Base-by-base conservation (phyloP, 2,888 invertebrate genomes). In the Leucoptera coffeella region DNA sequence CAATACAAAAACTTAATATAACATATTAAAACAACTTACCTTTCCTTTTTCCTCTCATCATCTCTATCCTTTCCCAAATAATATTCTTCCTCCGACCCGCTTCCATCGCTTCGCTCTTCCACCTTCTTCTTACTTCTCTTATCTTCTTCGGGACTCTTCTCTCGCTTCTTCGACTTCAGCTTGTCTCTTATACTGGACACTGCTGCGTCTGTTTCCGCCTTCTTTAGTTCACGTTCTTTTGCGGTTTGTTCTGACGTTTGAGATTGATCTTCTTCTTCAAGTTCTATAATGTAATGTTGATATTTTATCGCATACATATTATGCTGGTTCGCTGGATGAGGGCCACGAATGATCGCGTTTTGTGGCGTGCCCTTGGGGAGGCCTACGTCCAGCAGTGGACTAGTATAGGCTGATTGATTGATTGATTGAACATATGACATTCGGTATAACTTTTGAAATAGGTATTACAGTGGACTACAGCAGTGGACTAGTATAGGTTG, bases 21-120 rank as follows among this genome's bases (percentile, higher is more conserved):
- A 9, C 21, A 8, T 7, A 7, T 7, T 17, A 8, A 7, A n/a
- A 9, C 10, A 7, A 43, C 50, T 43, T 47, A 78, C 78, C 67
- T 75, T 52, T 80, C 69, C 49, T 74, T 73, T 45, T 72, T 61
- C 27, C 73, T 65, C 36, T 74, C 75, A 12, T 75, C 64, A 35
- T 73, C 65, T 39, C 67, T 69, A 30, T 80, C 79, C 37, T 82
- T 77, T 21, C 83, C 80, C 14, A 79, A 54, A 38, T 81, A 80
- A 52, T 80, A 75, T 32, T 78, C 69, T 29, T 74, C 77, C 28
- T 73, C 74, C 7, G 73, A 59, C 13, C 39, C 40, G 23, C 41
- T 39, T 28, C 38, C 38, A 32, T 42, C 50, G 38, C 33, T 50
- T 17, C 40, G 41, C 12, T 47, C 40, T 32, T 38, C 41, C 20